These are phyloP conservation scores for Phalloptychus januarius DNA, from an alignment of 2,797 vertebrate genomes.

Conservation along the genomic window DNA sequence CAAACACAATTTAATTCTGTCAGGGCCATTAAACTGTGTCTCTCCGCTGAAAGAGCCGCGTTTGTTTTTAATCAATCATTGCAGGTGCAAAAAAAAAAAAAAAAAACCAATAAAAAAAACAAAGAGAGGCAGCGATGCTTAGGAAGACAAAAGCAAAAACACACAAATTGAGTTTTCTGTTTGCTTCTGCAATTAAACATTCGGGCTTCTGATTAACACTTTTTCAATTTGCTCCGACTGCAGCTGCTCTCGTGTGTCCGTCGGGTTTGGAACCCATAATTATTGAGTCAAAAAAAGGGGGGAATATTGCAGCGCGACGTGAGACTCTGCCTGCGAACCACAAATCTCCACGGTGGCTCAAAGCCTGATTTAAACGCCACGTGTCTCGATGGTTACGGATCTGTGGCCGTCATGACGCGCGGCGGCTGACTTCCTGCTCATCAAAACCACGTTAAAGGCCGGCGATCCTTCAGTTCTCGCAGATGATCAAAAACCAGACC, in stretches of 20 bases:
- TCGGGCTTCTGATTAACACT: slow-evolving; percentile 63
- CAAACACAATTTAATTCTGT: slow-evolving; percentile 61
- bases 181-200: slow-evolving; percentile 61
- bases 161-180: slow-evolving; percentile 63
- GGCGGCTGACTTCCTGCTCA: background rate
- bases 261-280: background rate
- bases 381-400: background rate
- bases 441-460: background rate
- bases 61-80: slow-evolving; percentile 64
- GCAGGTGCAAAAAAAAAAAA: slow-evolving; percentile 58
- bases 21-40: slow-evolving; percentile 48
- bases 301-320: background rate
- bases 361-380: background rate
- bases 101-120: background rate
- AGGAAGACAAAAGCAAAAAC: slow-evolving; percentile 50
- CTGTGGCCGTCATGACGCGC: background rate
- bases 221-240: slow-evolving; percentile 49
- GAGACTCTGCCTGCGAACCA: background rate
- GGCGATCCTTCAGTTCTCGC: background rate
- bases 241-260: slow-evolving; percentile 27
- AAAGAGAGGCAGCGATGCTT: slow-evolving; percentile 33
- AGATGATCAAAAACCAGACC: background rate
- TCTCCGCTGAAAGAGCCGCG: slow-evolving; percentile 31
- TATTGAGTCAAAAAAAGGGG: background rate
- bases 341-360: background rate